These are phyloP conservation scores for Archips crataeganus DNA, from an alignment of 2,888 invertebrate species.

Conservation along the genomic window DNA sequence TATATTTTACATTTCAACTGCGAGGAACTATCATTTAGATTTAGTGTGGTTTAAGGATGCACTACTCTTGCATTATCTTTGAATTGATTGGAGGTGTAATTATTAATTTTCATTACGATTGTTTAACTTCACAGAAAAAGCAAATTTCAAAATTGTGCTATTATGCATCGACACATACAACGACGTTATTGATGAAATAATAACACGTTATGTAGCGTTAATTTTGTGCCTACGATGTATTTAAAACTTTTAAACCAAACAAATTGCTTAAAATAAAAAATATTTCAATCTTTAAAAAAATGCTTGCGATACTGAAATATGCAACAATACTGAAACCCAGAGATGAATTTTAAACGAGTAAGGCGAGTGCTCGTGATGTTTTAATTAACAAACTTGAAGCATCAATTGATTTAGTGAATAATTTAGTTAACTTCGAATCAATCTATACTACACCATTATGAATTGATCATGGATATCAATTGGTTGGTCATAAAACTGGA, in stretches of 20 bases:
- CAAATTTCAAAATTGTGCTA: too few species aligned
- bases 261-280: not conserved
- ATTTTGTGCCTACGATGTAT: not conserved
- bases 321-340: conserved; percentile 2
- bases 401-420: conserved; percentile 14
- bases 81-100: too few species aligned
- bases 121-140: too few species aligned
- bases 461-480: conserved; percentile 7
- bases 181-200: too few species aligned
- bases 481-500: not conserved
- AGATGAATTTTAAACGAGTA: conserved; percentile 14
- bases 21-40: too few species aligned
- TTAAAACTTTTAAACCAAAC: not conserved
- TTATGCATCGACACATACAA: too few species aligned
- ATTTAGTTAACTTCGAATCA: conserved; percentile 1
- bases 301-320: not conserved
- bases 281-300: not conserved
- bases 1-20: too few species aligned
- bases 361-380: conserved; percentile 21
- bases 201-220: too few species aligned
- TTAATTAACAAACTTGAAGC: conserved; percentile 20
- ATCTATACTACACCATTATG: conserved; percentile 4
- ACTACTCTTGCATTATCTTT: too few species aligned
- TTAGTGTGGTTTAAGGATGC: too few species aligned
- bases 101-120: too few species aligned